These are phyloP conservation scores for Pogonognathellus flavescens DNA, from an alignment of 1,140 invertebrate species.

Conservation along the genomic window DNA sequence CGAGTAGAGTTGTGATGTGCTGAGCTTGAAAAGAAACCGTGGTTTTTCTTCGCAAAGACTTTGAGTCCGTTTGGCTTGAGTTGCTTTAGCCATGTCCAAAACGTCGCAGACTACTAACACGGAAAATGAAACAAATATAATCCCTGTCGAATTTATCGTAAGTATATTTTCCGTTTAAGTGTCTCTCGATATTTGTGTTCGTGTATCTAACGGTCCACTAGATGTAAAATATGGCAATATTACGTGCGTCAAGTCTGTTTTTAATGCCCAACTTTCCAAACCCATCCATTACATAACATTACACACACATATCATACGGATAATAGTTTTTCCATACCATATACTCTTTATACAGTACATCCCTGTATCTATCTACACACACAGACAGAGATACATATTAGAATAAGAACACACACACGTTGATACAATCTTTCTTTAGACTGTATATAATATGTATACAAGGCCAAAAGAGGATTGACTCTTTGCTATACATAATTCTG, in stretches of 20 bases:
- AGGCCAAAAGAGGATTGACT: background rate
- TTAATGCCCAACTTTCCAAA: background rate
- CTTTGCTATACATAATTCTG: background rate
- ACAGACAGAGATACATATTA: no score
- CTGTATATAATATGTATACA: background rate
- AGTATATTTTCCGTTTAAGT: constrained; percentile 37
- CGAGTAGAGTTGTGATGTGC: constrained; percentile 11
- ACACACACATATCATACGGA: background rate
- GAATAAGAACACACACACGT: no score
- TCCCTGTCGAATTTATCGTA: constrained; percentile 8
- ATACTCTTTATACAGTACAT: no score
- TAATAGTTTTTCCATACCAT: background rate
- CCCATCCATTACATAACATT: constrained; percentile 9
- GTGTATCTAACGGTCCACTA: constrained; percentile 3
- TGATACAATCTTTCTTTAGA: no score
- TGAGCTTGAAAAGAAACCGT: constrained; percentile 31
- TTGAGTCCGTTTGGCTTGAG: background rate
- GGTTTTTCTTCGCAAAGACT: constrained; percentile 21
- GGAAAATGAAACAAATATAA: constrained; percentile 28
- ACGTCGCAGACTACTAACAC: background rate
- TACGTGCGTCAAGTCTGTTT: constrained; percentile 16
- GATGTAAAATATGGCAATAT: background rate
- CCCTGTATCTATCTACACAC: no score
- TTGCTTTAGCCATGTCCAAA: constrained; percentile 29
- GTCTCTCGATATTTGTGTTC: constrained; percentile 35